Percentiles rank a stretch among this genome's conserved stretches.
phyloP scores from a whole-genome alignment of 1,140 invertebrate genomes.

The Trigoniulus corallinus region DNA sequence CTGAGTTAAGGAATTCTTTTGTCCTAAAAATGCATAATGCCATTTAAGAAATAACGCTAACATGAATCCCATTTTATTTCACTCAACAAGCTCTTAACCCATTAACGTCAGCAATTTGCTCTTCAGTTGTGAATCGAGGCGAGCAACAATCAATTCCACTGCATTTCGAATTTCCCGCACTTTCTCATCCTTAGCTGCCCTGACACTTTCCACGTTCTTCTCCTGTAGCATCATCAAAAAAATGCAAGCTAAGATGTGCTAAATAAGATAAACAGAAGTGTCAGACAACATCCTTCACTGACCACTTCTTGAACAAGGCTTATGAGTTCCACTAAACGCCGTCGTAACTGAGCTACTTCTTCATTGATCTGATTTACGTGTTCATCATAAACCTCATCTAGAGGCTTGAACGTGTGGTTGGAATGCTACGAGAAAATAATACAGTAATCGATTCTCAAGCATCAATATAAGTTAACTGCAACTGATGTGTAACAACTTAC shows the following conservation, averaged over 20 bases:
- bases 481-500: constrained; percentile 14
- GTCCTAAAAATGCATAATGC: no score
- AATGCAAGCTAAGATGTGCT: background rate
- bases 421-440: constrained; percentile 38
- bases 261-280: background rate
- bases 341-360: constrained; percentile 60
- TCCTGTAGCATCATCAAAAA: constrained; percentile 35
- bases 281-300: constrained; percentile 19
- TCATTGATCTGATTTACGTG: constrained; percentile 71
- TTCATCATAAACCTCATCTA: constrained; percentile 79
- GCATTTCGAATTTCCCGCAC: constrained; percentile 83
- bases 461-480: background rate
- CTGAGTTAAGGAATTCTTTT: constrained; percentile 68
- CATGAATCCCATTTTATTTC: no score
- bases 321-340: constrained; percentile 66
- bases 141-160: constrained; percentile 80
- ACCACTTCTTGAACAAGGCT: constrained; percentile 79
- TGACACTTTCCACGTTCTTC: constrained; percentile 73
- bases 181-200: constrained; percentile 76
- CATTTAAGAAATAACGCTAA: no score
- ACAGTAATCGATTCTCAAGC: background rate
- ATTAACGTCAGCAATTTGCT: constrained; percentile 72
- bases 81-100: constrained; percentile 25
- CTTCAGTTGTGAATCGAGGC: constrained; percentile 76
- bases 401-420: constrained; percentile 75